A percentile compares a stretch with the other conserved stretches of the same genome.
Conservation (phyloP, 1,140 invertebrate genomes). For the Psix sp. region DNA sequence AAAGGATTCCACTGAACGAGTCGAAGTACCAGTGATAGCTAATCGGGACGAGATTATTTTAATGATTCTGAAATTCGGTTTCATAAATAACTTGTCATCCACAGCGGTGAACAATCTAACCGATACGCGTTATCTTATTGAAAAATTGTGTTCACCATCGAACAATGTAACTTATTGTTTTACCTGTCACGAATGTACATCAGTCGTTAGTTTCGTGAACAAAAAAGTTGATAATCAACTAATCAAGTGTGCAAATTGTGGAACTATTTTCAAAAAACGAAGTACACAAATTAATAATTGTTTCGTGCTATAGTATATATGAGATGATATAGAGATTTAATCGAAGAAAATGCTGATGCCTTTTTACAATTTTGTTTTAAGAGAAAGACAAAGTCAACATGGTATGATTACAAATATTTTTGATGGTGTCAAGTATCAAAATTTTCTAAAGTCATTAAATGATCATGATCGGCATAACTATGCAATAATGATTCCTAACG, state of each 20-base stretch:
- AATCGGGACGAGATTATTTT: slow-evolving; percentile 5
- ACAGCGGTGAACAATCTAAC: neutral
- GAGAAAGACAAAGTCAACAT: slow-evolving; percentile 1
- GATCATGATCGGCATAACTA: slow-evolving; percentile 4
- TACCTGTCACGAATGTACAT: slow-evolving; percentile 4
- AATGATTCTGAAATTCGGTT: slow-evolving; percentile 11
- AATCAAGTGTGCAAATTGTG: slow-evolving; percentile 4
- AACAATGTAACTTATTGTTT: slow-evolving; percentile 7
- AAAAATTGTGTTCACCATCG: neutral
- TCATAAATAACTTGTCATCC: slow-evolving; percentile 8
- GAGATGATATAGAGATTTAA: slow-evolving; percentile 3
- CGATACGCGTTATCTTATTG: slow-evolving; percentile 8
- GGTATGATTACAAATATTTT: slow-evolving; percentile 6
- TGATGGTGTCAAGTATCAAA: slow-evolving; percentile 25
- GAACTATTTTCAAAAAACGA: neutral
- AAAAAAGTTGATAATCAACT: neutral
- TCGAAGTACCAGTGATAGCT: slow-evolving; percentile 6
- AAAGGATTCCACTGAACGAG: too few species aligned
- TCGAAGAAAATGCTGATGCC: slow-evolving; percentile 8
- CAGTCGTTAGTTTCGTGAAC: neutral
- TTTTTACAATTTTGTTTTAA: slow-evolving; percentile 15
- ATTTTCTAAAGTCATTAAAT: slow-evolving; percentile 16
- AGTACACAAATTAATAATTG: slow-evolving; percentile 3
- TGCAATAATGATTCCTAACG: slow-evolving; percentile 12
- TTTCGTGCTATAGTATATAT: slow-evolving; percentile 10